Evolutionary conservation across 2,888 invertebrate genomes (phyloP).

Genomic region (Andrena bicolor): DNA sequence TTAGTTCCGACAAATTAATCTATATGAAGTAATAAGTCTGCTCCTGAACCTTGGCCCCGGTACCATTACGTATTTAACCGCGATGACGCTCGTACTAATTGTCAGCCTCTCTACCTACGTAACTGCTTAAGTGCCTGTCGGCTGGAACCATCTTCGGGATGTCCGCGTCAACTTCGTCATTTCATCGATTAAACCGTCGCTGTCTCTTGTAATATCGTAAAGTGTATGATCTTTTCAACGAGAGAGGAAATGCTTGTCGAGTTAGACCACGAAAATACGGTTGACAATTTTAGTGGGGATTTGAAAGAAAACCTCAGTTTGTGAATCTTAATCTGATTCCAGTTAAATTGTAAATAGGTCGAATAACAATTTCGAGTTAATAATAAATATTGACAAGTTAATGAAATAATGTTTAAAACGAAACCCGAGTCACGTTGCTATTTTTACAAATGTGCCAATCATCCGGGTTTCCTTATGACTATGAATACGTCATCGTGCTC

Average conservation of each 20-base stretch:
- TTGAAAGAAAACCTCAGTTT: no score
- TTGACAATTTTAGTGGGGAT: no score
- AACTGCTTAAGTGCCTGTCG: slow-evolving; percentile 38
- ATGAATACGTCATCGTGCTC: no score
- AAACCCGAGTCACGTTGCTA: no score
- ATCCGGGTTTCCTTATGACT: no score
- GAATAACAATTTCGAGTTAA: no score
- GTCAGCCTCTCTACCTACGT: slow-evolving; percentile 62
- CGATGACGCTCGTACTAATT: slow-evolving; percentile 64
- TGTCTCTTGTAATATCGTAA: slow-evolving; percentile 11
- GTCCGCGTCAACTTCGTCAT: slow-evolving; percentile 11
- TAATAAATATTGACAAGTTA: no score
- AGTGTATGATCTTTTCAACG: neutral
- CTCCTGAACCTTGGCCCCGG: slow-evolving; percentile 78
- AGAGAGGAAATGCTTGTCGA: neutral
- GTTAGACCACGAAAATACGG: neutral
- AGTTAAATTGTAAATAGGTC: no score
- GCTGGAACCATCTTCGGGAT: slow-evolving; percentile 1
- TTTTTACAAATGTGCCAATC: no score
- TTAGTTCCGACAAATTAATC: slow-evolving; percentile 71
- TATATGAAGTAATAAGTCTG: slow-evolving; percentile 73
- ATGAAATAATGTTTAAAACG: no score
- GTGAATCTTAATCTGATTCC: no score
- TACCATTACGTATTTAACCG: slow-evolving; percentile 79
- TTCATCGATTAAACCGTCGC: slow-evolving; percentile 30